Base-by-base conservation (phyloP, 2,113 vertebrate species). In the Dolichallabes microphthalmus region DNA sequence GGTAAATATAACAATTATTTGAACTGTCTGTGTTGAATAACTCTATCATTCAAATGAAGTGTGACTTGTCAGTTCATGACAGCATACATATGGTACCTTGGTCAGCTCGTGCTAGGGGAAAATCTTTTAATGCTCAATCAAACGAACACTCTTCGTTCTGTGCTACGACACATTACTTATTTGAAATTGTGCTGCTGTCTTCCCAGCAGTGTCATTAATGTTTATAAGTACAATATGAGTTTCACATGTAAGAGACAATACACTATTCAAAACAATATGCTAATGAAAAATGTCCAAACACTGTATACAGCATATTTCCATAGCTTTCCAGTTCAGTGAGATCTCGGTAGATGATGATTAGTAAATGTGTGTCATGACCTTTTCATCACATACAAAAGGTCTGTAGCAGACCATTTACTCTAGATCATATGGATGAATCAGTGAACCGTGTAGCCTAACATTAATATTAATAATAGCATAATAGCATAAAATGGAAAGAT, bases 1-100 rank as follows among this genome's bases (percentile, higher is more conserved):
- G 22, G 87, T 30, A 50, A 35, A 80, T 79, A 85, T 84, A 86
- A 84, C 45, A 82, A 27, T 57, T 76, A 87, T 73, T 82, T 86
- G 77, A 81, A 57, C 77, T 69, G 64, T 19, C 75, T 85, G 83
- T 8, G 79, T 20, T 55, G 50, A 63, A 68, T 35, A 32, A 52
- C 61, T 75, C 57, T 78, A 74, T 82, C 30, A 82, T 58, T 80
- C 19, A 53, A 71, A 69, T 61, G 11, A 71, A 53, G 45, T 61
- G 27, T 39, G 30, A 39, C 73, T 69, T 53, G 53, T 35, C n/a
- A 63, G 20, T 58, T n/a, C 68, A 20, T 77, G 76, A 74, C 82
- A 87, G 45, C 30, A 17, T 22, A 7, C 61, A 50, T 13, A 20
- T 52, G 35, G 64, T 61, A 30, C 22, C 32, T 69, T 2, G 15